Evolutionary conservation across 2,797 vertebrate species (phyloP).

Genomic region (Scyliorhinus canicula): DNA sequence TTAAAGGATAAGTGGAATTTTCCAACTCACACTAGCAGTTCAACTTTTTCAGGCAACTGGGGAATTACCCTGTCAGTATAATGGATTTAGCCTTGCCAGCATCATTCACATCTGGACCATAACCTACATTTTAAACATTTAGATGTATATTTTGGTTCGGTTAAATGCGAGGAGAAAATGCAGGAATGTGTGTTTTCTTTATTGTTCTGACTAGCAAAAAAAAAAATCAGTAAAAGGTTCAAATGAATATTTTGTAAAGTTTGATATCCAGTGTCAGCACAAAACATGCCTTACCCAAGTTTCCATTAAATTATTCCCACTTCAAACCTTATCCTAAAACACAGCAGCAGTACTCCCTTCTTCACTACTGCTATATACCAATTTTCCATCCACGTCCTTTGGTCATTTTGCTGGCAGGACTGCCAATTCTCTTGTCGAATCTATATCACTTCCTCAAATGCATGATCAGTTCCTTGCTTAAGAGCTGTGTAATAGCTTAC

Average conservation of each 20-base stretch:
- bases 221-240: no score
- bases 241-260: no score
- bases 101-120: neutral
- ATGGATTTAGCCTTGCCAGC: neutral
- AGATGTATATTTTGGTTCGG: neutral
- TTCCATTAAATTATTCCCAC: no score
- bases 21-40: neutral
- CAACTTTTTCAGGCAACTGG: neutral
- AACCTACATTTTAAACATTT: neutral
- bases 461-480: neutral
- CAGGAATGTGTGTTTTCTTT: neutral
- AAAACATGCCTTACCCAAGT: no score
- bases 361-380: neutral
- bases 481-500: neutral
- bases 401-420: neutral
- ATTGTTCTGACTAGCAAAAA: no score
- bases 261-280: no score
- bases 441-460: neutral
- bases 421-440: neutral
- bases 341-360: no score
- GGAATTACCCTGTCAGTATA: no score
- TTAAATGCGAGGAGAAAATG: neutral
- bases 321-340: no score
- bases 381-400: neutral
- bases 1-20: neutral